Evolutionary conservation across 2,113 vertebrate species (phyloP).

Genomic region (Diphyllodes magnificus): DNA sequence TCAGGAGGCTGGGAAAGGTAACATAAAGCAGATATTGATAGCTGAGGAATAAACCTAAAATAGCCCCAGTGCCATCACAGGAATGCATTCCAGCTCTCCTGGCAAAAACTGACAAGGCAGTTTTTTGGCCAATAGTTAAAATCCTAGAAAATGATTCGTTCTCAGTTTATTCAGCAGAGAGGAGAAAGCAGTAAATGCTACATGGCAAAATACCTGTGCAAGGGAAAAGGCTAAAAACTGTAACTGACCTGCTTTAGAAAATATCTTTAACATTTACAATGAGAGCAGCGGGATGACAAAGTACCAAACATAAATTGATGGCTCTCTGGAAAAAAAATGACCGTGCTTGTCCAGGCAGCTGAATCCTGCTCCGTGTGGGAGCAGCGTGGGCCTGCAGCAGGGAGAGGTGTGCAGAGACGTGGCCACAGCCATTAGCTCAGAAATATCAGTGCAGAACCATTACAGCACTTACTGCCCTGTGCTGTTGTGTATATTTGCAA

Average conservation of each 20-base stretch:
- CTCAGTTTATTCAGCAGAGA: neutral
- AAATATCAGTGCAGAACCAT: slow-evolving; percentile 51
- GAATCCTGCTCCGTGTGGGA: neutral
- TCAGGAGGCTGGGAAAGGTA: neutral
- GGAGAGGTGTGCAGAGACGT: neutral
- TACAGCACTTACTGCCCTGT: slow-evolving; percentile 7
- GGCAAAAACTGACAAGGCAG: neutral
- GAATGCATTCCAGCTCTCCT: neutral
- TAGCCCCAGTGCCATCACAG: neutral
- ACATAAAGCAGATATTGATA: neutral
- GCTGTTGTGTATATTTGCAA: slow-evolving; percentile 27
- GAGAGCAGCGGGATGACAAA: neutral
- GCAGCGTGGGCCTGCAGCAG: neutral
- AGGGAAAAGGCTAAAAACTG: neutral
- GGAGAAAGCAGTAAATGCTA: neutral
- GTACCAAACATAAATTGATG: neutral
- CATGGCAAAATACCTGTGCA: neutral
- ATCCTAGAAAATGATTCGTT: neutral
- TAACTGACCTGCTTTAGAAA: neutral
- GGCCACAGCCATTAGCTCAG: slow-evolving; percentile 40
- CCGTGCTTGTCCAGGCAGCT: neutral
- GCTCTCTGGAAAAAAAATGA: neutral
- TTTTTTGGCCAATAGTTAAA: neutral
- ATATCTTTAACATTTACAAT: neutral
- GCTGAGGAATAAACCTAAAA: neutral